Base-by-base conservation (phyloP, 37 sponge, comb jelly and placozoan species). In the Agelas oroides region DNA sequence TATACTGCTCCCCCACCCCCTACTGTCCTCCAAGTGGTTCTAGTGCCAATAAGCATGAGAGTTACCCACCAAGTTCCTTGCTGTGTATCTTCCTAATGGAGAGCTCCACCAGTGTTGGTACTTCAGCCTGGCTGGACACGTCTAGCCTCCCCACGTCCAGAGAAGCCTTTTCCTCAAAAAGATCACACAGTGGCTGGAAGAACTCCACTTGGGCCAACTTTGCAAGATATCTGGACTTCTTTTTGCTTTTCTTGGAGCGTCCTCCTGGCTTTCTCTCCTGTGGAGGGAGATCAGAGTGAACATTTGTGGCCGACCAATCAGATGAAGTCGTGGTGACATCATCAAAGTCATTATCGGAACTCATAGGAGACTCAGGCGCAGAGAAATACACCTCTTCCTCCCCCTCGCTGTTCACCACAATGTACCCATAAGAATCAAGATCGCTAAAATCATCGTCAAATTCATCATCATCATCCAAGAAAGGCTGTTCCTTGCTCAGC, bases 331-430 rank as follows among this genome's bases (percentile, higher is more conserved):
- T 61, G 27, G 27, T 11, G 63, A 23, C 28, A 74, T 52, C 28
- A 25, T 74, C 23, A 13, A 36, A 8, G 5, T 18, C 64, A 33
- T 77, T 69, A 41, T 67, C 70, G 0, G 37, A 52, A 28, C 56
- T 40, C 54, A 77, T 12, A 25, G 86, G 86, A 32, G 86, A 76
- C 69, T 75, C 69, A 30, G 86, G 86, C 2, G 86, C 86, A 46
- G 86, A 76, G 68, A 76, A 85, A 53, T 85, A 85, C 17, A 66
- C 33, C 59, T 85, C 86, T 2, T 85, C 78, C 21, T 85, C 86
- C 53, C 77, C 86, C 16, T 66, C 77, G 37, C 86, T 76, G 67
- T 85, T 76, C 13, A 66, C 65, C 17, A 76, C 70, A 14, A 76
- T 27, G 27, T 77, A 65, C 1, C 17, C 68, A 59, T 35, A 71